Evolutionary conservation across 2,113 vertebrate genomes (phyloP).

Genomic region (Dendropsophus ebraccatus): DNA sequence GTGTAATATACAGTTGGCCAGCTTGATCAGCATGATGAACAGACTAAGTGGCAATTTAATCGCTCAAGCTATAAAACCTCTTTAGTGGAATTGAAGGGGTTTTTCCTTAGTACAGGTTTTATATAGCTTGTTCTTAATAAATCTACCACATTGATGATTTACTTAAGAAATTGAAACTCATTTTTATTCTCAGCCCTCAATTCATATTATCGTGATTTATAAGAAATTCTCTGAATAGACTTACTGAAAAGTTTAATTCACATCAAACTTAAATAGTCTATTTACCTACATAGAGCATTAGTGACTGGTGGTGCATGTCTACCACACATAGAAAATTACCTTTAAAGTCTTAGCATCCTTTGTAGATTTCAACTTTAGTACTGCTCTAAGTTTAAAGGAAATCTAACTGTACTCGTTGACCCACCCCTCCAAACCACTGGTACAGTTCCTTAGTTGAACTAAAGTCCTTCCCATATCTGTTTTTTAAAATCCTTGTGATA

Average conservation of each 20-base stretch:
- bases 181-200: background rate
- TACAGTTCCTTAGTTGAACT: no score
- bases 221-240: background rate
- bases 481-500: no score
- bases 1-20: background rate
- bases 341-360: background rate
- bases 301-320: background rate
- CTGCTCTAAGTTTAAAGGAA: background rate
- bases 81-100: background rate
- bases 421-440: no score
- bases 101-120: background rate
- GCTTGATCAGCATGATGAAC: background rate
- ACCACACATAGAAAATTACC: no score
- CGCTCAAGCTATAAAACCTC: background rate
- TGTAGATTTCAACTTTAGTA: background rate
- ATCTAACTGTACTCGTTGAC: no score
- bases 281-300: background rate
- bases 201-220: background rate
- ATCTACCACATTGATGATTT: background rate
- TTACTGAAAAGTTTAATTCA: background rate
- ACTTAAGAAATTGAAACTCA: background rate
- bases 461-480: no score
- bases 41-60: background rate
- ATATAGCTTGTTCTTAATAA: background rate
- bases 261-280: background rate